These are phyloP conservation scores for Psylliodes chrysocephalus DNA, from an alignment of 2,888 invertebrate genomes.

Conservation along the genomic window DNA sequence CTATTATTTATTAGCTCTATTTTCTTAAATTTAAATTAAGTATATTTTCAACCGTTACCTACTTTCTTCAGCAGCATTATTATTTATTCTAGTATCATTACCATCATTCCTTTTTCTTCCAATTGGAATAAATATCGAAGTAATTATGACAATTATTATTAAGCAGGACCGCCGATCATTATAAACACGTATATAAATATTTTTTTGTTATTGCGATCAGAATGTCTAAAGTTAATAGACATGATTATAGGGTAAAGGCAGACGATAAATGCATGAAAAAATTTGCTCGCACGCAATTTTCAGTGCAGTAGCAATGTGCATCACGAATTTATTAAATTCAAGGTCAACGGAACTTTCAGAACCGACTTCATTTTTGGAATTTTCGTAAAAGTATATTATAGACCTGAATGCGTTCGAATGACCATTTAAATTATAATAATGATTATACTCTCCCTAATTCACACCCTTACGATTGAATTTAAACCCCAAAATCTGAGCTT, in stretches of 20 bases:
- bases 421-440: too few relatives aligned
- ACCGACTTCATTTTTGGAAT: too few relatives aligned
- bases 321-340: conserved; percentile 35
- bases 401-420: too few relatives aligned
- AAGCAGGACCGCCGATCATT: conserved; percentile 21
- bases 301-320: conserved; percentile 52
- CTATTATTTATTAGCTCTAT: too few relatives aligned
- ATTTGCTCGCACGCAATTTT: conserved; percentile 51
- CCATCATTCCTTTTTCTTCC: not conserved
- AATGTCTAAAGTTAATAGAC: conserved; percentile 45
- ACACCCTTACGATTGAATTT: too few relatives aligned
- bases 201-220: conserved; percentile 49
- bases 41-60: too few relatives aligned
- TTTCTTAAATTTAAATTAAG: too few relatives aligned
- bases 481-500: too few relatives aligned
- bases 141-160: conserved; percentile 1
- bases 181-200: conserved; percentile 35
- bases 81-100: not conserved
- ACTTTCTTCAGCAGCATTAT: not conserved
- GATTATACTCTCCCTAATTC: too few relatives aligned
- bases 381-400: too few relatives aligned
- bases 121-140: conserved; percentile 4
- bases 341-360: too few relatives aligned
- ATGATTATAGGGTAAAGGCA: conserved; percentile 52
- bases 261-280: conserved; percentile 49